Percentiles rank a stretch among this genome's conserved stretches.
Evolutionary conservation across 1,140 invertebrate genomes (phyloP).

Genomic region (Cydia fagiglandana): DNA sequence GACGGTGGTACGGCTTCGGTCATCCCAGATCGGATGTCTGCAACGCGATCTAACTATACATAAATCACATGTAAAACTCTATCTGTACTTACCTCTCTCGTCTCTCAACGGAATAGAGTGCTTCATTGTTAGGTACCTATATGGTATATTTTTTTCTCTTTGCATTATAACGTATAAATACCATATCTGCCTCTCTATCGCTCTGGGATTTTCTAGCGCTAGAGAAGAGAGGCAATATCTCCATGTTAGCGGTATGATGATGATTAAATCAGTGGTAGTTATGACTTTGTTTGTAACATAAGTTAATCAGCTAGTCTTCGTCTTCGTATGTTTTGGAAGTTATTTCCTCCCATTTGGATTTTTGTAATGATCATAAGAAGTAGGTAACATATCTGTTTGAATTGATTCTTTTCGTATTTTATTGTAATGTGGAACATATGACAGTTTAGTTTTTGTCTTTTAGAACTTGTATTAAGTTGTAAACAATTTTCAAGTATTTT

Average conservation of each 20-base stretch:
- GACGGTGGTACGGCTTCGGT: neutral
- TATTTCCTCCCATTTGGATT: neutral
- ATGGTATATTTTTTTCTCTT: too few species aligned
- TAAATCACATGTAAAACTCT: neutral
- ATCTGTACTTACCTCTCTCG: too few species aligned
- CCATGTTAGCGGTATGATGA: too few species aligned
- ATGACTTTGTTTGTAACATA: neutral
- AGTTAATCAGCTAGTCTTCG: constrained; percentile 11
- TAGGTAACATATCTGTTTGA: too few species aligned
- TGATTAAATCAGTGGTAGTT: neutral
- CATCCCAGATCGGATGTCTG: neutral
- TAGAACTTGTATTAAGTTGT: neutral
- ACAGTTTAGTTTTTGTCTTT: neutral
- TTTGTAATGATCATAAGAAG: neutral
- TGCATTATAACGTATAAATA: too few species aligned
- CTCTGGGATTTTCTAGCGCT: too few species aligned
- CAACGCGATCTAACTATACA: neutral
- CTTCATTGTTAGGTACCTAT: too few species aligned
- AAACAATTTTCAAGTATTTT: neutral
- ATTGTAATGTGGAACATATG: neutral
- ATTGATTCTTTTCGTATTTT: neutral
- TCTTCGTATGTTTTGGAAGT: constrained; percentile 1
- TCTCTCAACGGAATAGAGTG: neutral
- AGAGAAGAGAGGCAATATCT: too few species aligned
- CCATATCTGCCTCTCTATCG: too few species aligned